Base-by-base conservation (phyloP, 2,797 vertebrate genomes). In the Poliocrania exsul region DNA sequence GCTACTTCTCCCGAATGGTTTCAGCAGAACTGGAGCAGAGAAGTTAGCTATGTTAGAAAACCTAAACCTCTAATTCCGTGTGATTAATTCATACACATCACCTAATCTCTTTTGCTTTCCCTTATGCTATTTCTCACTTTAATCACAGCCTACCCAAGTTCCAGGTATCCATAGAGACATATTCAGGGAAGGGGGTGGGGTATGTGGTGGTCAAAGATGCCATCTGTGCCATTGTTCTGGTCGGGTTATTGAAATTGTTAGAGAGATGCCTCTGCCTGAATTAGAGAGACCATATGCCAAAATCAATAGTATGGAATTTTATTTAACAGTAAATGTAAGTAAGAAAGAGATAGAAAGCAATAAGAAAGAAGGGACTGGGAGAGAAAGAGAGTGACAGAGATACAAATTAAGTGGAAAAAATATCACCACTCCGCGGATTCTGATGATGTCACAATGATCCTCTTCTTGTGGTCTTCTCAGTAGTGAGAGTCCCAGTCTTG, bases 1-100 rank as follows among this genome's bases (percentile, higher is more conserved):
- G 1, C 42, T 50, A 4, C 10, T 5, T 65, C 58, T 77, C 35
- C 44, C 64, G 35, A 2, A n/a, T 0, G 1, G 13, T 28, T 65
- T 46, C 47, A 90, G 12, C 4, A 15, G 28, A 70, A 62, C 0
- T 8, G 16, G 25, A 78, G 28, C 50, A 65, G 38, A 50, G 28
- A 44, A 50, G 26, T 23, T 19, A 57, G 5, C 50, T 62, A 13
- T 0, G 0, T 46, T 28, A 78, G 26, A 74, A 61, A 47, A 46
- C 11, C 33, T 19, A 72, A 75, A 13, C 37, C 69, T 56, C 14
- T 53, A 49, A 5, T n/a, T 67, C 29, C 13, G 12, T 3, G 24
- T 5, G 16, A 47, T 56, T 35, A 47, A 33, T 54, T 49, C 87
- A 62, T 72, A 42, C 42, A 37, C 49, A 44, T 84, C 49, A 28